phyloP scores from a whole-genome alignment of 2,888 invertebrate genomes.

The Lordiphosa fenestrarum region DNA sequence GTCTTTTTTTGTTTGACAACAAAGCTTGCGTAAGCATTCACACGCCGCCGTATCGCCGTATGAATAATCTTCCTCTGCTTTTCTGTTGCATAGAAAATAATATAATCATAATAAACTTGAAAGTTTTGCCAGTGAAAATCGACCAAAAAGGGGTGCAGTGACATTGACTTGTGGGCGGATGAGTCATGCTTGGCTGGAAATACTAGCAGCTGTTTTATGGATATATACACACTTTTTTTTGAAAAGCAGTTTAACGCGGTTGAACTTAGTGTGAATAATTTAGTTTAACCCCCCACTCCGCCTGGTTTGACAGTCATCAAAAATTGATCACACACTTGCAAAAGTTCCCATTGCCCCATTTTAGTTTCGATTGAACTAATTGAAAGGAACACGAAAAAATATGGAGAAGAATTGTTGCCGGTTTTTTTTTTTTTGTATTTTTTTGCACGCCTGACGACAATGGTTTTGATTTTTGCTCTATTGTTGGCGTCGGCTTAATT shows the following conservation, averaged over 20 bases:
- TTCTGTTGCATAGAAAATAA: neutral
- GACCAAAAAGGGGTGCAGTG: neutral
- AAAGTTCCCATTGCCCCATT: conserved; percentile 21
- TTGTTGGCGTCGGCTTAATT: conserved; percentile 56
- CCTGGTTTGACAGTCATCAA: conserved; percentile 27
- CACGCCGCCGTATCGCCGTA: conserved; percentile 1
- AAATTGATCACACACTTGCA: conserved; percentile 27
- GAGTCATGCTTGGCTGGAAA: conserved; percentile 20
- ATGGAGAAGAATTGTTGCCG: conserved; percentile 30
- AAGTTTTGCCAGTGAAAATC: neutral
- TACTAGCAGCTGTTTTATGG: conserved; percentile 40
- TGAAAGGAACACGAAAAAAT: conserved; percentile 16
- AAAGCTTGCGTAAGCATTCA: conserved; percentile 58
- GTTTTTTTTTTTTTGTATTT: conserved; percentile 51
- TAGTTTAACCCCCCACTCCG: conserved; percentile 2
- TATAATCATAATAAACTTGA: neutral
- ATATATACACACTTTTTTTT: conserved; percentile 19
- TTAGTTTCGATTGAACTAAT: conserved; percentile 30
- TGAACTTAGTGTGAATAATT: conserved; percentile 19
- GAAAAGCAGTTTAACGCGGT: conserved; percentile 5
- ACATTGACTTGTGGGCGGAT: neutral
- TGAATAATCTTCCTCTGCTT: conserved; percentile 7
- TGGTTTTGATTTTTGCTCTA: conserved; percentile 42
- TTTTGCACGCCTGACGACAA: conserved; percentile 48
- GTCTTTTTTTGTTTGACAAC: conserved; percentile 64